These are phyloP conservation scores for Pachymerium ferrugineum DNA, from an alignment of 2,888 invertebrate genomes.

Conservation along the genomic window DNA sequence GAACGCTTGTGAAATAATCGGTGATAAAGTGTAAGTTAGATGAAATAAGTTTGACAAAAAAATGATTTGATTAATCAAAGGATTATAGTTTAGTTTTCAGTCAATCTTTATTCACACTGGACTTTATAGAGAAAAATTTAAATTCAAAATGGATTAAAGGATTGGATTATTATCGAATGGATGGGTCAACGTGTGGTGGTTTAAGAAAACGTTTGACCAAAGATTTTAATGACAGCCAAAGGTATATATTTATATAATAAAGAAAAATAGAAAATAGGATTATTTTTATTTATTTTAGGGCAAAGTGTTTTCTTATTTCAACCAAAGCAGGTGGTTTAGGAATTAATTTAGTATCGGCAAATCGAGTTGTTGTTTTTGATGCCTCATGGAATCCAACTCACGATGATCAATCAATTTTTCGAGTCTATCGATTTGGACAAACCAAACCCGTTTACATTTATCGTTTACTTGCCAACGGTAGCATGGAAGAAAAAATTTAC, in stretches of 20 bases:
- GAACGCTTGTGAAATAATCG: conserved; percentile 85
- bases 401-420: conserved; percentile 96
- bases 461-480: conserved; percentile 86
- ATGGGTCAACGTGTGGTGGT: conserved; percentile 83
- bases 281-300: conserved; percentile 45
- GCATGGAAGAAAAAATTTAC: conserved; percentile 98
- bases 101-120: conserved; percentile 85
- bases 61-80: not conserved
- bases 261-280: not conserved
- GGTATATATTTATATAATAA: not conserved
- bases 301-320: conserved; percentile 86
- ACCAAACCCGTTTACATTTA: conserved; percentile 96
- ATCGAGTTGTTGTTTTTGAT: conserved; percentile 96
- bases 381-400: conserved; percentile 99
- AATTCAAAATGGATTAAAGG: conserved; percentile 66
- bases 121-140: conserved; percentile 89
- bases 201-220: conserved; percentile 79
- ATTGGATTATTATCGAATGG: conserved; percentile 81
- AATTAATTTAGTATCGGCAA: conserved; percentile 94
- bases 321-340: conserved; percentile 95
- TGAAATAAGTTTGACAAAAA: not conserved
- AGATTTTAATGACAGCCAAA: conserved; percentile 67
- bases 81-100: conserved; percentile 80
- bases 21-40: conserved; percentile 82
- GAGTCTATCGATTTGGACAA: conserved; percentile 96